Evolutionary conservation across 2,888 invertebrate species (phyloP), one percentile per base, ranked within the genome.

Genomic region (Julus scandinavius): DNA sequence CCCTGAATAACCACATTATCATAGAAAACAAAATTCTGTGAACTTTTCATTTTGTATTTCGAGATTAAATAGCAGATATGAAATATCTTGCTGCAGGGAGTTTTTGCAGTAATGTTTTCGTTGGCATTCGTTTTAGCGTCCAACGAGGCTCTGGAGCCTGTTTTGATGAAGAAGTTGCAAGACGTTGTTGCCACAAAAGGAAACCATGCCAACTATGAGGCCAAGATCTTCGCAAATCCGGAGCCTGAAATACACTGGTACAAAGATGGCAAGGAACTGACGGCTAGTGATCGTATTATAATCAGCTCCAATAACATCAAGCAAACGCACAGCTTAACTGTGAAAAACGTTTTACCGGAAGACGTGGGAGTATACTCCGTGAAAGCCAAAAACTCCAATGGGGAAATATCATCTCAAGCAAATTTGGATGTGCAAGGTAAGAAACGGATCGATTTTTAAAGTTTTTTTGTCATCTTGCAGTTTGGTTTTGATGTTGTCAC

Each of bases 201-300:
- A 72, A 94, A 95, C 85, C 94, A 95, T 0, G 95, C 95, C 2
- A 94, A 94, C 0, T 93, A 96, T 90, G 94, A 94, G 85, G 95
- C 96, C 0, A 94, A 96, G 29, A 95, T 98, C 91, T 95, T 96
- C 50, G 98, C 97, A 9, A 97, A 98, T 93, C 99, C 99, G 0
- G 94, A 95, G 89, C 98, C 99, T 0, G 96, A 97, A 90, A 95
- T 97, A 86, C 94, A 95, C 89, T 98, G 98, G 98, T 94, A 94
- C 58, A 95, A 95, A 90, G 95, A 97, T 91, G 96, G 95, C 4
- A 93, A 94, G 85, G 95, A 95, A 91, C 93, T 97, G 41, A 92
- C 94, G 1, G 93, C 94, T 4, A 95, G 95, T 5, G 95, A 94
- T 87, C 93, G 96, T 45, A 93, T 95, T 87, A 93, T 95, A 54